phyloP scores from a whole-genome alignment of 2,113 vertebrate species.

The human (Homo sapiens) region DNA sequence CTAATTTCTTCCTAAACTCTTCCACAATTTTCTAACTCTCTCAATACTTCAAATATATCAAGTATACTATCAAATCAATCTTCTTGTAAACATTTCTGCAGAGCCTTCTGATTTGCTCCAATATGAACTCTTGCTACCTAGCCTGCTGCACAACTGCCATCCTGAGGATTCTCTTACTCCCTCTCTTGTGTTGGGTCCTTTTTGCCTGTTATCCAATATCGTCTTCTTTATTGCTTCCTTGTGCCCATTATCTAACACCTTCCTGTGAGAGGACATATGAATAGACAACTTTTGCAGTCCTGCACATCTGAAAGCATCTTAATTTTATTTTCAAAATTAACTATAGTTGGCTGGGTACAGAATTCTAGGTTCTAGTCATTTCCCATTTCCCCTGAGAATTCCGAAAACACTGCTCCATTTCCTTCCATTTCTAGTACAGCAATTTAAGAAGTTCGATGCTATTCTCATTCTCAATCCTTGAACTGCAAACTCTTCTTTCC shows the following conservation, averaged over 20 bases:
- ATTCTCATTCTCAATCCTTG: neutral
- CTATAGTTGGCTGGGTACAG: neutral
- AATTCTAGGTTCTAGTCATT: neutral
- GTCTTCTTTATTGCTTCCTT: neutral
- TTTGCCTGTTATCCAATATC: neutral
- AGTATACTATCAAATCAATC: neutral
- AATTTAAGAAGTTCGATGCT: neutral
- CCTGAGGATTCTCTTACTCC: neutral
- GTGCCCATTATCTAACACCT: neutral
- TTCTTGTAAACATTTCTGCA: neutral
- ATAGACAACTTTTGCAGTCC: neutral
- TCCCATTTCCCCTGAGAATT: constrained; percentile 18
- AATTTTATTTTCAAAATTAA: constrained; percentile 3
- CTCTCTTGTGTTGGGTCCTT: neutral
- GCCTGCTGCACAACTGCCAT: neutral
- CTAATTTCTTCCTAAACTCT: constrained; percentile 34
- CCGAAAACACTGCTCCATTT: neutral
- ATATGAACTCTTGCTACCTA: neutral
- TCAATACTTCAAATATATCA: neutral
- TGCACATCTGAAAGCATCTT: neutral
- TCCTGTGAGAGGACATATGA: neutral
- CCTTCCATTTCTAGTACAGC: neutral
- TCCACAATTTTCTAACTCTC: neutral
- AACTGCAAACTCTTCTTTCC: neutral
- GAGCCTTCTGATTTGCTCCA: neutral